Percentiles rank a stretch among this genome's conserved stretches.
Evolutionary conservation across 2,797 vertebrate species (phyloP).

Genomic region (Cacajao melanocephalus): DNA sequence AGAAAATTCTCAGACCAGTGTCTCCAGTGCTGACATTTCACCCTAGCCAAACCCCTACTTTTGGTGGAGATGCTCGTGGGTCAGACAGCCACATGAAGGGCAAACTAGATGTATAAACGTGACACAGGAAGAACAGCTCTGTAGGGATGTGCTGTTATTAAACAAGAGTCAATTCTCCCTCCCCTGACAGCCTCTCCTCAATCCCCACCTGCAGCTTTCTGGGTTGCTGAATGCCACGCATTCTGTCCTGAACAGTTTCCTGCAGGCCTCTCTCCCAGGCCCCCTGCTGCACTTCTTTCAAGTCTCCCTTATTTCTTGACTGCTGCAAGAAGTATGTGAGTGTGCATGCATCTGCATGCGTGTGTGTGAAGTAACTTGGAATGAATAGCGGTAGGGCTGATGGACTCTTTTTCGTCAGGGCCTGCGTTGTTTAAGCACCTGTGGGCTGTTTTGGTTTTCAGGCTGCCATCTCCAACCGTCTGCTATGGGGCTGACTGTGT

Average conservation of each 20-base stretch:
- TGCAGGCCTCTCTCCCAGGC: neutral
- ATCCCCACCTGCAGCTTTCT: neutral
- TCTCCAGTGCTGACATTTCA: neutral
- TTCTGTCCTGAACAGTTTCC: neutral
- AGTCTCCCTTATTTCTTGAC: neutral
- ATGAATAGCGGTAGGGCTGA: neutral
- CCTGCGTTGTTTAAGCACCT: neutral
- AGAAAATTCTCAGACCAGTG: neutral
- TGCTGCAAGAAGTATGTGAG: neutral
- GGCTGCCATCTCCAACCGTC: neutral
- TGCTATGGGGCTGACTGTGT: neutral
- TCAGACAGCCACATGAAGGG: neutral
- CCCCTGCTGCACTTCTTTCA: neutral
- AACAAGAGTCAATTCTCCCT: neutral
- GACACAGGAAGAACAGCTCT: neutral
- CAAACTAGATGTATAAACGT: neutral
- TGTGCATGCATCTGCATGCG: neutral
- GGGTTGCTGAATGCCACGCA: neutral
- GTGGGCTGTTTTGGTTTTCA: neutral
- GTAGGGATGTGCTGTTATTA: neutral
- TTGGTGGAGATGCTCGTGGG: neutral
- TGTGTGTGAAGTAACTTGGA: neutral
- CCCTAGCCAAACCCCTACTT: neutral
- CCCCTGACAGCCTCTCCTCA: neutral
- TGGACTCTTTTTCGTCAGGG: neutral